Base-by-base conservation (phyloP, 2,888 invertebrate species). In the Pseudococcus longispinus region DNA sequence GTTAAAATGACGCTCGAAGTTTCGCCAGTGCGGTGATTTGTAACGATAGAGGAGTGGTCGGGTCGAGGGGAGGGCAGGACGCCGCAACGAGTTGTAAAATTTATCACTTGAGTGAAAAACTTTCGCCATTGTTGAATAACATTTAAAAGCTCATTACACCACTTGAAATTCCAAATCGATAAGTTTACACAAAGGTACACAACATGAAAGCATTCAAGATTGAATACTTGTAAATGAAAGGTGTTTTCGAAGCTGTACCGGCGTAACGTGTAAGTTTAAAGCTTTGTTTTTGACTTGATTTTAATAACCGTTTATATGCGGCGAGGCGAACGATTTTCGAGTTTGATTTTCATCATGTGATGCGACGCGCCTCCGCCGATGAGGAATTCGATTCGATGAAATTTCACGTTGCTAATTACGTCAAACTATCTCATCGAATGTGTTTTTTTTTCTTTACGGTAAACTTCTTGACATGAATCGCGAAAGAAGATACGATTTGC, bases 211-310 rank as follows among this genome's bases (percentile, higher is more conserved):
- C 74, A 74, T 74, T 74, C n/a, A 18, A 29, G 32, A 74, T 74
- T 74, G 74, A 74, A 74, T 74, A 74, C 32, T 74, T 74, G 74
- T 29, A 74, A 74, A 74, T 60, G 60, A 60, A 60, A 60, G 60
- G 60, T 60, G 60, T 60, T 60, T 60, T 60, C 60, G 20, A 60
- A 60, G 60, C 23, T 60, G 23, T 20, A 20, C 26, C 20, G 18
- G 60, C 26, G 18, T 74, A 74, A 74, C 74, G 74, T 74, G 74
- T 74, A 74, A 74, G 74, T 74, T 37, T 23, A 32, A 32, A 74
- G 74, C 74, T 74, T 74, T 74, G 74, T 74, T 74, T 74, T 74
- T 37, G 74, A 74, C 74, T 74, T 74, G 32, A 37, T 74, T 74
- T 74, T 37, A 32, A 29, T 74, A 29, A 74, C n/a, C 74, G 32